Percentiles rank a stretch among this genome's conserved stretches.
phyloP scores from a whole-genome alignment of 1,140 invertebrate genomes.

The Drosophila obscura region DNA sequence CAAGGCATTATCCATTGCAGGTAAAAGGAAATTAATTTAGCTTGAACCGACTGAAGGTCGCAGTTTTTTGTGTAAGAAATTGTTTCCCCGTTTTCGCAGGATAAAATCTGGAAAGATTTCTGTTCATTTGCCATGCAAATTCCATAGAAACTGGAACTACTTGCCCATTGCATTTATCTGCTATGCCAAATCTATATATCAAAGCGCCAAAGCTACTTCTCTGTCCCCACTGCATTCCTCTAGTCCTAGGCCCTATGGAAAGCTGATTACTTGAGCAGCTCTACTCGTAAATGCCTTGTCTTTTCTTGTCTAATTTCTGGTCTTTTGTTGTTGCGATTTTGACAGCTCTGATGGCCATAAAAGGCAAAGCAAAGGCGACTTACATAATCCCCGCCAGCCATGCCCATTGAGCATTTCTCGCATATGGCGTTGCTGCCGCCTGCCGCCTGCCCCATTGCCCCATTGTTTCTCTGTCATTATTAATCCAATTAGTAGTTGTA shows the following conservation, averaged over 20 bases:
- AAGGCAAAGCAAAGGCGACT: slow-evolving; percentile 34
- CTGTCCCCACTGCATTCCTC: no score
- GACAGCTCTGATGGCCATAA: slow-evolving; percentile 43
- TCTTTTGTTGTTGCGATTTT: slow-evolving; percentile 29
- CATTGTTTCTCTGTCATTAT: slow-evolving; percentile 76
- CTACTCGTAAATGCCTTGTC: slow-evolving; percentile 32
- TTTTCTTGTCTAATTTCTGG: slow-evolving; percentile 42
- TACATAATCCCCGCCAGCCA: slow-evolving; percentile 58
- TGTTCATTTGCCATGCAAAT: no score
- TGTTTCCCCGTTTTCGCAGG: no score
- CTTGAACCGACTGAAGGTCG: no score
- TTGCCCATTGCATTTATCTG: no score
- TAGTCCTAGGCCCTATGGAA: slow-evolving; percentile 2
- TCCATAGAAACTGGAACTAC: no score
- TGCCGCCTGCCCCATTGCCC: slow-evolving; percentile 7
- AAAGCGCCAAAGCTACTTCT: no score
- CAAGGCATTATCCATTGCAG: no score
- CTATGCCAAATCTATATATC: no score
- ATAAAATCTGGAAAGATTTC: no score
- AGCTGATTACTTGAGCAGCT: slow-evolving; percentile 39
- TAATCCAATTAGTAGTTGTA: slow-evolving; percentile 72
- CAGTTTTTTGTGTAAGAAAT: no score
- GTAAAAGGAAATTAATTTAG: no score
- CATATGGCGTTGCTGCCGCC: slow-evolving; percentile 38
- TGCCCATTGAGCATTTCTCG: slow-evolving; percentile 52